Evolutionary conservation across 2,888 invertebrate genomes (phyloP).

Genomic region (Ochropacha duplaris): DNA sequence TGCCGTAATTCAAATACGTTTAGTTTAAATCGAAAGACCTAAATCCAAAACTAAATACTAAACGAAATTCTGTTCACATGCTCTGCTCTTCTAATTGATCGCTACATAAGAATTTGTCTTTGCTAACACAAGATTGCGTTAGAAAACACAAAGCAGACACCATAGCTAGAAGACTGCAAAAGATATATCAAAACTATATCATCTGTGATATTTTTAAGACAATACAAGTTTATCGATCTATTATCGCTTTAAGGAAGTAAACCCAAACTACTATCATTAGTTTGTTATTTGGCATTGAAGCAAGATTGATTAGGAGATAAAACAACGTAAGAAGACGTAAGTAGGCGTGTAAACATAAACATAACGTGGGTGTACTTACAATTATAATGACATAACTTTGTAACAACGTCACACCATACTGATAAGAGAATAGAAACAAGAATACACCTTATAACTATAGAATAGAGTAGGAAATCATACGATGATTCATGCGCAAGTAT

Average conservation of each 20-base stretch:
- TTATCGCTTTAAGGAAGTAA: neutral
- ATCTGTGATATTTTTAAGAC: neutral
- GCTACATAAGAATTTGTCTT: too few relatives aligned
- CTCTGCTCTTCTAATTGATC: too few relatives aligned
- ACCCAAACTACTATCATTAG: neutral
- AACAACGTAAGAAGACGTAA: constrained; percentile 14
- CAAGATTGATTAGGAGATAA: constrained; percentile 11
- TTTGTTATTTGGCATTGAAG: constrained; percentile 6
- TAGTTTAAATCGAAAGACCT: too few relatives aligned
- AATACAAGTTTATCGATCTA: neutral
- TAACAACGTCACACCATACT: neutral
- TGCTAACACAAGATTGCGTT: too few relatives aligned
- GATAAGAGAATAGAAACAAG: neutral
- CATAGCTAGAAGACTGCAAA: too few relatives aligned
- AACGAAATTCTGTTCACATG: too few relatives aligned
- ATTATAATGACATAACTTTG: neutral
- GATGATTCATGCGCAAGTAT: neutral
- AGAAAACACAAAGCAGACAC: too few relatives aligned
- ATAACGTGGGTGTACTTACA: constrained; percentile 26
- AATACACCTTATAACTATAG: neutral
- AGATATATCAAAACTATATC: too few relatives aligned
- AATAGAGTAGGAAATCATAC: neutral
- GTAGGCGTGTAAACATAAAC: constrained; percentile 37
- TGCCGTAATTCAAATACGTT: too few relatives aligned
- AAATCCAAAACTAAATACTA: too few relatives aligned